Percentiles rank a stretch among this genome's conserved stretches.
These are phyloP conservation scores for Tortrix viridana DNA, from an alignment of 2,888 invertebrate genomes.

Conservation along the genomic window DNA sequence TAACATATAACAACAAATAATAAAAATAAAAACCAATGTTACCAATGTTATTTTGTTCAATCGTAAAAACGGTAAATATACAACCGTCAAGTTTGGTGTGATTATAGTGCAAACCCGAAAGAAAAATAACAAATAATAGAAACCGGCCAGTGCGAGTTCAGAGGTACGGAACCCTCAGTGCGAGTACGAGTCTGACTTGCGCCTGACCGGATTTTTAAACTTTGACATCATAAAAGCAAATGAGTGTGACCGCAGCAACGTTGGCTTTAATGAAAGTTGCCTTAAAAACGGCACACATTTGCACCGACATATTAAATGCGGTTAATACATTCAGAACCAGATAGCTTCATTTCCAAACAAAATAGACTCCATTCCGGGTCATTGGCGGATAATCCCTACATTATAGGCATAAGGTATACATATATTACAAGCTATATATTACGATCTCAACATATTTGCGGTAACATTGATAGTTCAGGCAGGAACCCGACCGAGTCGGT, in stretches of 20 bases:
- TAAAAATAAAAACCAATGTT: too few relatives aligned
- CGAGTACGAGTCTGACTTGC: not conserved
- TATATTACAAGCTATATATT: slow-evolving; percentile 5
- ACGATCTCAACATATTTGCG: slow-evolving; percentile 7
- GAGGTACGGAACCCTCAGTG: too few relatives aligned
- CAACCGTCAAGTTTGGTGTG: too few relatives aligned
- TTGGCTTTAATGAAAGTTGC: slow-evolving; percentile 23
- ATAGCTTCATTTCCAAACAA: too few relatives aligned
- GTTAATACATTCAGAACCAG: slow-evolving; percentile 6
- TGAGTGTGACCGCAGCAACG: slow-evolving; percentile 16
- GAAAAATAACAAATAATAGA: too few relatives aligned
- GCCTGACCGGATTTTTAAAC: slow-evolving; percentile 6
- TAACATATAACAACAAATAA: too few relatives aligned
- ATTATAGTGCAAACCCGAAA: too few relatives aligned
- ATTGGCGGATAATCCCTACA: slow-evolving; percentile 3
- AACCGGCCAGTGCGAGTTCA: too few relatives aligned
- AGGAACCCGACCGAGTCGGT: not conserved
- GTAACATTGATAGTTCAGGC: slow-evolving; percentile 18
- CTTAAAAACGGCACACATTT: slow-evolving; percentile 21
- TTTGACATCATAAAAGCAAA: slow-evolving; percentile 13
- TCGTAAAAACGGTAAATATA: too few relatives aligned
- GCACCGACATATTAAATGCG: slow-evolving; percentile 19
- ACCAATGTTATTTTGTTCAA: too few relatives aligned
- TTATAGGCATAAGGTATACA: too few relatives aligned
- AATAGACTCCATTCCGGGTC: too few relatives aligned